phyloP scores from a whole-genome alignment of 2,797 vertebrate genomes.

The Anguilla marmorata region DNA sequence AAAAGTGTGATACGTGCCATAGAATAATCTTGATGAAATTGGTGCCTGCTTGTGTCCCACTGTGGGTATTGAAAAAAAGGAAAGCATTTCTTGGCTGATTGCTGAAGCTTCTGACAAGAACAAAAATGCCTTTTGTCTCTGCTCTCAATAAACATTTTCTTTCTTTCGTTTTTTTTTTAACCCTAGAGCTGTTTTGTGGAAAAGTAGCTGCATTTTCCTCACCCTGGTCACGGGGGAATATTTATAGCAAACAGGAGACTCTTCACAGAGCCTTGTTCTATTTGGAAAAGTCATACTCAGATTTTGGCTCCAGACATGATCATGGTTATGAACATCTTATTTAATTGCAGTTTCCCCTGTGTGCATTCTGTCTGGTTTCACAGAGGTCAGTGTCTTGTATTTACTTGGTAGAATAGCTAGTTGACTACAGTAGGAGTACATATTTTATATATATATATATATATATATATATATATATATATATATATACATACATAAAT shows the following conservation, averaged over 20 bases:
- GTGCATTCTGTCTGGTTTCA: slow-evolving; percentile 38
- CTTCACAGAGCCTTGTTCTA: slow-evolving; percentile 23
- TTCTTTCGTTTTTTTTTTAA: slow-evolving; percentile 28
- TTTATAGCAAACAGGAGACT: slow-evolving; percentile 14
- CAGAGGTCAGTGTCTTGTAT: background rate
- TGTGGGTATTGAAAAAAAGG: background rate
- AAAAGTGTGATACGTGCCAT: slow-evolving; percentile 3
- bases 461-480: background rate
- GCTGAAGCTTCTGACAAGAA: slow-evolving; percentile 22
- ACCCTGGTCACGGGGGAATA: slow-evolving; percentile 14
- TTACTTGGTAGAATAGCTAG: background rate
- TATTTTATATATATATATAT: background rate
- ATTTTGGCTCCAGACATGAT: slow-evolving; percentile 18
- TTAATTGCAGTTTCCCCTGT: background rate
- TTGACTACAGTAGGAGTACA: background rate
- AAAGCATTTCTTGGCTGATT: background rate
- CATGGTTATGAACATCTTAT: slow-evolving; percentile 23
- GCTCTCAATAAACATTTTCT: slow-evolving; percentile 41
- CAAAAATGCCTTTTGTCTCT: slow-evolving; percentile 33
- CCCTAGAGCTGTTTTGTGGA: slow-evolving; percentile 54
- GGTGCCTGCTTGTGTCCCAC: background rate
- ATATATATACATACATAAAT: background rate
- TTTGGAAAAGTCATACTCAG: slow-evolving; percentile 20
- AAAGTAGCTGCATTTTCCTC: background rate
- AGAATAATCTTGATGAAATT: background rate